Conservation (phyloP, 2,888 invertebrate genomes). For the Chirona hameri region DNA sequence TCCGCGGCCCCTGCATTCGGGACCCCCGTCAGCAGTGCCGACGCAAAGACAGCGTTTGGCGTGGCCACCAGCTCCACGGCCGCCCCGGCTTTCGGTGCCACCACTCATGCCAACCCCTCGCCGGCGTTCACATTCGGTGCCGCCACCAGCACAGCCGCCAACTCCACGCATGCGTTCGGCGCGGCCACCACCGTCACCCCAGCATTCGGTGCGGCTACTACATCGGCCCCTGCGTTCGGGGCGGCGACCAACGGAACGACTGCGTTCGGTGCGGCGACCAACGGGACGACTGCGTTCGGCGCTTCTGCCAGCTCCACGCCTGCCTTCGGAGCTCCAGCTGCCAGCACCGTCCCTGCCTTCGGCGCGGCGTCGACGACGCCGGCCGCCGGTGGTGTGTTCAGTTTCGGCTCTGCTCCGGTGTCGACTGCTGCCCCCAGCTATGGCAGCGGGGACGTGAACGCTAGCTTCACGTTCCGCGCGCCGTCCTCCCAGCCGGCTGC, state of each 20-base stretch:
- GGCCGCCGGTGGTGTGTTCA: background rate
- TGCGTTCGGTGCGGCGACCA: too few species aligned
- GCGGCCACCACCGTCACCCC: background rate
- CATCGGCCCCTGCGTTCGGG: too few species aligned
- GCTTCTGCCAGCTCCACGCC: background rate
- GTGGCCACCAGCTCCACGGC: background rate
- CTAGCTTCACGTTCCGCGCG: slow-evolving; percentile 72
- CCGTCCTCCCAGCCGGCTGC: slow-evolving; percentile 67
- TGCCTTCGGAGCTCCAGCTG: background rate
- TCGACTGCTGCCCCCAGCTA: background rate
- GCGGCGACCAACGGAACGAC: too few species aligned
- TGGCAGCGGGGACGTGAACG: slow-evolving; percentile 78
- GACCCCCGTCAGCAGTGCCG: background rate
- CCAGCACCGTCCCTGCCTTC: background rate
- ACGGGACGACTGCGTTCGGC: background rate
- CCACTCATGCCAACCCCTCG: background rate
- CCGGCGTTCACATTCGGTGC: background rate
- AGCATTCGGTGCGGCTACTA: too few species aligned
- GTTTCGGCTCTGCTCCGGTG: background rate
- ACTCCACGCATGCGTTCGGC: background rate
- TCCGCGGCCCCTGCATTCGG: background rate
- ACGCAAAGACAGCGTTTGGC: background rate
- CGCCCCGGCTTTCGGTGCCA: background rate
- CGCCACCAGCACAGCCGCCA: background rate
- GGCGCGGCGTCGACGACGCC: background rate